Conservation (phyloP, 2,113 vertebrate genomes). For the Strigops habroptila region DNA sequence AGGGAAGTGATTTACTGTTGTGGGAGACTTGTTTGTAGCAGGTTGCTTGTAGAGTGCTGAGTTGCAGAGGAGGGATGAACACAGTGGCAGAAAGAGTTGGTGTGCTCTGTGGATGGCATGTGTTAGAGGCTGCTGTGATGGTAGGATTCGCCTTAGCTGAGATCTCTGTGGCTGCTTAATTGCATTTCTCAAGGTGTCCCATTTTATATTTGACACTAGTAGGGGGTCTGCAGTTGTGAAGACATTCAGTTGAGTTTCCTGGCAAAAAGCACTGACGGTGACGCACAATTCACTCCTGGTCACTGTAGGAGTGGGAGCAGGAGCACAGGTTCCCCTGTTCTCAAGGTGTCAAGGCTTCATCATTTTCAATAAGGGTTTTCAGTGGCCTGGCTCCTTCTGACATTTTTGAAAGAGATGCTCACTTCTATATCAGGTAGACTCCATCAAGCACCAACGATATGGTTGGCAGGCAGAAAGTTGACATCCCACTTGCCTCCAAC, state of each 20-base stretch:
- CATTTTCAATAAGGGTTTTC: neutral
- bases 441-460: fast-evolving
- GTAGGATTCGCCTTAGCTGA: neutral
- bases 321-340: neutral
- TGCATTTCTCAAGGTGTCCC: neutral
- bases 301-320: neutral
- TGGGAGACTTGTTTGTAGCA: neutral
- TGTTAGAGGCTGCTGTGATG: neutral
- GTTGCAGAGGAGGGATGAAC: neutral
- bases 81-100: neutral
- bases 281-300: fast-evolving
- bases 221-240: neutral
- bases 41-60: neutral
- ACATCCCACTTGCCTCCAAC: neutral
- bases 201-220: neutral
- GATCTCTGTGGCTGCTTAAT: neutral
- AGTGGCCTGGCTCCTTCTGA: neutral
- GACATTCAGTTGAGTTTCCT: neutral
- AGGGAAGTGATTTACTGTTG: neutral
- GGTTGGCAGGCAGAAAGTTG: neutral
- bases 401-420: neutral
- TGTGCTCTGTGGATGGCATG: fast-evolving
- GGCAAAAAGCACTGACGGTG: neutral
- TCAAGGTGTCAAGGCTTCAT: neutral
- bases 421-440: neutral